Evolutionary conservation across 2,888 invertebrate genomes (phyloP).

Genomic region (Linnaemya vulpina): DNA sequence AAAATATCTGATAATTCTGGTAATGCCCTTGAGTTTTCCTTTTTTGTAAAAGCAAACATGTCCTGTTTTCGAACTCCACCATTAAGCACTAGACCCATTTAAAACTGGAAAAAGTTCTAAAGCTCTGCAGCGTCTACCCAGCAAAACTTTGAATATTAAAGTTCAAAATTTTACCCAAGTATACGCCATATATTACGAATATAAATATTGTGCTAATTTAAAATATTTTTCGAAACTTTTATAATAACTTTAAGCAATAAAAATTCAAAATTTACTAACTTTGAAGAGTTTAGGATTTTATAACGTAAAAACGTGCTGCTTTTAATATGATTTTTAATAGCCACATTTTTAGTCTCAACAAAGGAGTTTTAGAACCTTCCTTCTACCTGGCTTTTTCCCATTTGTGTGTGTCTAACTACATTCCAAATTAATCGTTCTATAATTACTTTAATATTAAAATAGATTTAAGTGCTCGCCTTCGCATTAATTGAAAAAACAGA

Average conservation of each 20-base stretch:
- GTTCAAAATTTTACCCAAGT: constrained; percentile 70
- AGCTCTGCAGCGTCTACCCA: constrained; percentile 55
- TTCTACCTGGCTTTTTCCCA: constrained; percentile 39
- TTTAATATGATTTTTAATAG: constrained; percentile 10
- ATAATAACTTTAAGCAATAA: constrained; percentile 4
- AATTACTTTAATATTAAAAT: neutral
- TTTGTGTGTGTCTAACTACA: neutral
- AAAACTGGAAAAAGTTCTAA: constrained; percentile 59
- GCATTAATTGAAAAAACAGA: constrained; percentile 54
- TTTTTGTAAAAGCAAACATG: constrained; percentile 16
- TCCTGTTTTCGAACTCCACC: neutral
- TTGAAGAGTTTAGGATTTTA: neutral
- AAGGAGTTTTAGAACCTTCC: constrained; percentile 70
- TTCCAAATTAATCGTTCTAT: neutral
- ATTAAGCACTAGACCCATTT: constrained; percentile 19
- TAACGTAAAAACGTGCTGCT: constrained; percentile 1
- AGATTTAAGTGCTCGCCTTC: constrained; percentile 20
- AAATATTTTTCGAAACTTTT: constrained; percentile 13
- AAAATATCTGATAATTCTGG: constrained; percentile 16
- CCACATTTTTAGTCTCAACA: neutral
- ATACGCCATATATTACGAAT: constrained; percentile 74
- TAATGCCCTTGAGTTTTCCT: neutral
- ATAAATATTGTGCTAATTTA: constrained; percentile 1
- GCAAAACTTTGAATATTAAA: constrained; percentile 13
- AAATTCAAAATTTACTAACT: constrained; percentile 36